A percentile compares a stretch with the other conserved stretches of the same genome.
Conservation (phyloP, 30 jellyfish, hydroid and myxozoan genomes). For the Catostylus mosaicus region DNA sequence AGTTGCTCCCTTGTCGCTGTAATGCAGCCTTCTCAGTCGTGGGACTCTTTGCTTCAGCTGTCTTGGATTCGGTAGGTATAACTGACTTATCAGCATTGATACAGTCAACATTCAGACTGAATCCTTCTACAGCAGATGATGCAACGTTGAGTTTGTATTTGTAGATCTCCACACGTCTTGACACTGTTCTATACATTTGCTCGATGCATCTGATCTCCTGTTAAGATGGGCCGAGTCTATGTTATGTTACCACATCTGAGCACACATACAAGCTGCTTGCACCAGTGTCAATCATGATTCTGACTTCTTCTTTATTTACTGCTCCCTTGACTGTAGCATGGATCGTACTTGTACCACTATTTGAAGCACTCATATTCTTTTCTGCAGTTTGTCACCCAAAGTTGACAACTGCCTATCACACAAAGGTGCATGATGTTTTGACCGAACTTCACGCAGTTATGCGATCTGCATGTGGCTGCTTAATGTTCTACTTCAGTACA, state of each 20-base stretch:
- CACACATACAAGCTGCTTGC: constrained; percentile 35
- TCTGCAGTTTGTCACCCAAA: constrained; percentile 2
- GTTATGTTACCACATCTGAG: constrained; percentile 28
- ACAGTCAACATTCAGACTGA: constrained; percentile 31
- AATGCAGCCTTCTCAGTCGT: constrained; percentile 42
- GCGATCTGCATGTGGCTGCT: constrained; percentile 37
- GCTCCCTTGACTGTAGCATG: constrained; percentile 31
- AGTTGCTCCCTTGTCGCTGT: constrained; percentile 44
- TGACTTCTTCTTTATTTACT: not conserved
- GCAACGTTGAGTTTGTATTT: constrained; percentile 10
- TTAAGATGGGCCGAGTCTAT: not conserved
- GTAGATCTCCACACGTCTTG: constrained; percentile 43
- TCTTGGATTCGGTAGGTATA: constrained; percentile 59
- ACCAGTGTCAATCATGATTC: constrained; percentile 44
- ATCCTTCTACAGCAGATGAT: constrained; percentile 46
- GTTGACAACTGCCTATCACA: constrained; percentile 19
- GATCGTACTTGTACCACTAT: constrained; percentile 7
- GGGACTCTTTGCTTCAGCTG: constrained; percentile 35
- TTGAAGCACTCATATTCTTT: constrained; percentile 21
- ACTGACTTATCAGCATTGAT: constrained; percentile 58
- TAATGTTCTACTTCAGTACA: constrained; percentile 58
- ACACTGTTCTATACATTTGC: constrained; percentile 55
- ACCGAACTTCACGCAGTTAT: constrained; percentile 40
- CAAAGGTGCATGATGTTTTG: constrained; percentile 47
- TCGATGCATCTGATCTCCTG: constrained; percentile 36